Conservation (phyloP, 1,140 invertebrate species). For the Plodia interpunctella region DNA sequence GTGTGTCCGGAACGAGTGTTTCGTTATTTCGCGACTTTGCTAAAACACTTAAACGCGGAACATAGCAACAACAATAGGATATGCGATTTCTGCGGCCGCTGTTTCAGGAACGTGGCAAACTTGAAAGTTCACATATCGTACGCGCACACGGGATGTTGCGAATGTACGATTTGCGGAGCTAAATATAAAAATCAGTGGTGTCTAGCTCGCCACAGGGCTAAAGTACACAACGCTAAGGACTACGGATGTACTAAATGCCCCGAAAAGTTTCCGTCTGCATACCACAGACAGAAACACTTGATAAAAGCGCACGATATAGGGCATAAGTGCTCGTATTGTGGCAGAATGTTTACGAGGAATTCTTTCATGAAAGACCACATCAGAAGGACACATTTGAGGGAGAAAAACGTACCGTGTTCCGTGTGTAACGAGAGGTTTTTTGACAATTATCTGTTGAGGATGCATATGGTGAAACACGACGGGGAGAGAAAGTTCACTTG, state of each 20-base stretch:
- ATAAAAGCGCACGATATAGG: conserved; percentile 57
- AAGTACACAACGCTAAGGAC: conserved; percentile 51
- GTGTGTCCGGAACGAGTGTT: conserved; percentile 43
- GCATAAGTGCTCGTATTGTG: conserved; percentile 57
- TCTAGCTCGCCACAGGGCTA: conserved; percentile 49
- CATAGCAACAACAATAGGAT: conserved; percentile 57
- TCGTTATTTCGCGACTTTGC: conserved; percentile 49
- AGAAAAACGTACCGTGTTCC: conserved; percentile 57
- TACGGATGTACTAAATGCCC: conserved; percentile 59
- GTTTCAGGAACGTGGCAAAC: conserved; percentile 49
- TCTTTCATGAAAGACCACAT: conserved; percentile 64
- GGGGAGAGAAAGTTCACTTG: conserved; percentile 80
- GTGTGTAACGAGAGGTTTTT: conserved; percentile 64
- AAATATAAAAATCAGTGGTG: conserved; percentile 60
- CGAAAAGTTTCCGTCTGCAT: conserved; percentile 53
- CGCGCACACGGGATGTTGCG: conserved; percentile 41
- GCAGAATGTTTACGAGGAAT: conserved; percentile 63
- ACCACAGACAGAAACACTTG: conserved; percentile 62
- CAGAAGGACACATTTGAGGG: conserved; percentile 60
- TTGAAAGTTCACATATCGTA: conserved; percentile 53
- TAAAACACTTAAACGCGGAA: conserved; percentile 53
- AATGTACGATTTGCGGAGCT: conserved; percentile 49
- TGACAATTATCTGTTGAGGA: conserved; percentile 51
- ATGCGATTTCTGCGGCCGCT: conserved; percentile 60
- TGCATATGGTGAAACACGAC: conserved; percentile 82